Base-by-base conservation (phyloP, 2,797 vertebrate species). In the Crossoptilon crossoptilon region DNA sequence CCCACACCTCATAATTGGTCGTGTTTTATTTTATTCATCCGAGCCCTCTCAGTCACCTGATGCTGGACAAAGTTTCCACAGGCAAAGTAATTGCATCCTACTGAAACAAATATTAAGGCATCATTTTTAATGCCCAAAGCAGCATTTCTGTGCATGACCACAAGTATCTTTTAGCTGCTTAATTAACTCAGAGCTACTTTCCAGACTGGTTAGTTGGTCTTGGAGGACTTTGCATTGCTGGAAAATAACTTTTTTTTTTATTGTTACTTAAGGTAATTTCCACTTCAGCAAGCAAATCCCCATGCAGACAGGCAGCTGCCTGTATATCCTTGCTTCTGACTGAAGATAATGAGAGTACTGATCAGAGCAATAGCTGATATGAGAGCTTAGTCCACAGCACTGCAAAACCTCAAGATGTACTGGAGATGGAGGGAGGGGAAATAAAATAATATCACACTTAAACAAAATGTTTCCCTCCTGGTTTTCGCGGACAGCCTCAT, bases 181-280 rank as follows among this genome's bases (percentile, higher is more conserved):
- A 18, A 95, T 86, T 89, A 91, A 81, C 64, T 91, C 60, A 60
- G 37, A 83, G 79, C 73, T 84, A 55, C 49, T 86, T 84, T 70
- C 62, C 76, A 66, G 37, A 5, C 11, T 81, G 14, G 68, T 93
- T 68, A 83, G 59, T 35, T 29, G 8, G n/a, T 55, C 84, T 87
- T 80, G 58, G 59, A 92, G 86, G 55, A 89, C 56, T 91, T 67
- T 62, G 35, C 55, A 53, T 39, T 4, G 24, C 44, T 67, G 43
- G 44, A 74, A 92, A 89, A 74, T 43, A 43, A 43, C 43, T 43
- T 43, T 43, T 43, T 41, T 37, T 43, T 43, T 43, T 43, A 43
- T 43, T 43, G 43, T 43, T 43, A 43, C 43, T 43, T 43, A 43
- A 43, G 43, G 43, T 43, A 43, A 43, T 43, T 90, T 75, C 51